Base-by-base conservation (phyloP, 2,113 vertebrate species). In the Pontoporia blainvillei region DNA sequence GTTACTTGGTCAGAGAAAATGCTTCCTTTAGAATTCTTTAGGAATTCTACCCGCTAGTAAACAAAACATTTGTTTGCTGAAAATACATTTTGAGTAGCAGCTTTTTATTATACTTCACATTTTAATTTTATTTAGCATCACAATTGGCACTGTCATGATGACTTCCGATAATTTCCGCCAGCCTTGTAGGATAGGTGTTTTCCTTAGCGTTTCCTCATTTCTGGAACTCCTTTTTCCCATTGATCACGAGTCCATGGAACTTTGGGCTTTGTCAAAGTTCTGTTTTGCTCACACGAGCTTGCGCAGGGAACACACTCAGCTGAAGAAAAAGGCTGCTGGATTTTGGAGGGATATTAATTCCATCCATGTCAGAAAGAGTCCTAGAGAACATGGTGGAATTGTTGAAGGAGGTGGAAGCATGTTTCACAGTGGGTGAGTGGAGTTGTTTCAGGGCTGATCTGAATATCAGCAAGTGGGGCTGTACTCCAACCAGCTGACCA, bases 131-230 rank as follows among this genome's bases (percentile, higher is more conserved):
- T 39, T 25, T 67, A 25, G 46, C 31, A 2, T 52, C 79, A 54
- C 13, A 5, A 13, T 54, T 8, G 57, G 14, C 73, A 21, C 57
- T 17, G 3, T n/a, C 31, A 3, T 10, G 3, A n/a, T 18, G 34
- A 89, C 72, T 83, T 93, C 34, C 3, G 5, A 67, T 59, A 3
- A 46, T 15, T 52, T 52, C 27, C 36, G 44, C 67, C 27, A 34
- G 66, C 17, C 52, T 85, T 17, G 25, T 29, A 11, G 44, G 25
- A 29, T 0, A 66, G 57, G n/a, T 59, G 39, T 54, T 93, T 95
- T 75, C 86, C 82, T 73, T 52, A 54, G n/a, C 20, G 52, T 81
- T 69, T 91, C 62, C 44, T 91, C 69, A 18, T 78, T 93, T 83
- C 39, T 72, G 36, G 10, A 44, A 67, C 36, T 78, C 67, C 57